Percentiles rank a stretch among this genome's conserved stretches.
phyloP scores from a whole-genome alignment of 1,140 invertebrate genomes.

The Dysdera silvatica region DNA sequence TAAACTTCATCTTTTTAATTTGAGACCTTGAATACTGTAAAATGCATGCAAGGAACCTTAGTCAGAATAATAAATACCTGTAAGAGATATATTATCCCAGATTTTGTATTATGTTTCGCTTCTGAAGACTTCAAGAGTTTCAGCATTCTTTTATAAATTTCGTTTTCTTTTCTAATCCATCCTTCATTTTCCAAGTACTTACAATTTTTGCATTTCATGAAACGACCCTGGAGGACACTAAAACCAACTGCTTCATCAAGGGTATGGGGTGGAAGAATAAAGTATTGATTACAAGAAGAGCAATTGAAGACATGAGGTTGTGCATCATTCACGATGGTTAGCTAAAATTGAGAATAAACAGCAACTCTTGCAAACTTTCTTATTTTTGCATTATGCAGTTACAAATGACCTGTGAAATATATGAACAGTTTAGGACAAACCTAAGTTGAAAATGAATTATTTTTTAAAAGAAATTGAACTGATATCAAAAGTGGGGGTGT shows the following conservation, averaged over 20 bases:
- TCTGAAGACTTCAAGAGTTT: slow-evolving; percentile 10
- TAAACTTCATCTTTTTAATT: too few relatives aligned
- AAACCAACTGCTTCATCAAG: slow-evolving; percentile 3
- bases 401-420: too few relatives aligned
- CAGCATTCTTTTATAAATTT: slow-evolving; percentile 20
- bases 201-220: slow-evolving; percentile 14
- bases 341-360: too few relatives aligned
- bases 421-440: too few relatives aligned
- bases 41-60: neutral
- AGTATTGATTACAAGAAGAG: slow-evolving; percentile 15
- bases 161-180: slow-evolving; percentile 19
- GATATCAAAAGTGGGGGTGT: too few relatives aligned
- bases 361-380: too few relatives aligned
- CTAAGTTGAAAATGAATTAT: too few relatives aligned
- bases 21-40: too few relatives aligned
- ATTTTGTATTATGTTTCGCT: slow-evolving; percentile 1
- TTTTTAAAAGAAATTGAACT: too few relatives aligned
- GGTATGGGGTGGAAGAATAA: neutral
- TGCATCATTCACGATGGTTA: neutral
- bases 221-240: neutral
- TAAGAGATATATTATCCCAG: slow-evolving; percentile 15
- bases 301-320: slow-evolving; percentile 8
- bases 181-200: slow-evolving; percentile 23
- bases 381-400: too few relatives aligned
- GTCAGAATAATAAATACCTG: neutral